These are phyloP conservation scores for Oriolus oriolus DNA, from an alignment of 2,113 vertebrate genomes.

Conservation along the genomic window DNA sequence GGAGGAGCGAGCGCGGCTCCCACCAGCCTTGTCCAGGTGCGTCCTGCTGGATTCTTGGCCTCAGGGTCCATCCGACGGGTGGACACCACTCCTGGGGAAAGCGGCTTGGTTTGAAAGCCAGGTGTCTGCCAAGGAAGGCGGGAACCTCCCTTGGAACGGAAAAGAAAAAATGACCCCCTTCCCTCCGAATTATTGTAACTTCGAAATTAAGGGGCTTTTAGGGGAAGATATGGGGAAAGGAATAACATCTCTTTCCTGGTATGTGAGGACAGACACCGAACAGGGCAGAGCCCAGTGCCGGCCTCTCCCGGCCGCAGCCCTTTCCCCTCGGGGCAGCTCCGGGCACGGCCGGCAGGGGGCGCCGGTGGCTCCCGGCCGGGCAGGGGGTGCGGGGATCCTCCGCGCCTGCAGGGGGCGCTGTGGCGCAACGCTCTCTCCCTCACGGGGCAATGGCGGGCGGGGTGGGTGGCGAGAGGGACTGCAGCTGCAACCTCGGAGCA, in stretches of 20 bases:
- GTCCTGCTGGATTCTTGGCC: background rate
- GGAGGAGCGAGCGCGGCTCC: fast-evolving
- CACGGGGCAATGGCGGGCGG: background rate
- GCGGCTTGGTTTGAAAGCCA: too few species aligned
- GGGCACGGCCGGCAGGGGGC: fast-evolving
- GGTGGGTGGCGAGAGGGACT: fast-evolving
- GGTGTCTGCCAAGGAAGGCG: fast-evolving
- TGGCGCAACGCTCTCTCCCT: background rate
- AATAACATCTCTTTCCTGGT: fast-evolving
- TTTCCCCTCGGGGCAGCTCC: fast-evolving
- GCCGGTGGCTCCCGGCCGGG: background rate
- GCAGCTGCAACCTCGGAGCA: background rate
- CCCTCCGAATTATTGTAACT: background rate
- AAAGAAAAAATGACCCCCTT: fast-evolving
- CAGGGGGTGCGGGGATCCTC: background rate
- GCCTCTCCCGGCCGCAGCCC: too few species aligned
- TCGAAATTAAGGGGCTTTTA: background rate
- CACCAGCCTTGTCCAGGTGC: fast-evolving
- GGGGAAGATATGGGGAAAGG: fast-evolving
- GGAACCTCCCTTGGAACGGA: background rate
- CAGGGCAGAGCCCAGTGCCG: too few species aligned
- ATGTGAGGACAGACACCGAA: background rate
- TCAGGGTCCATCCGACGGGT: fast-evolving
- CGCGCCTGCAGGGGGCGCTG: background rate
- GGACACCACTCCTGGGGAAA: background rate